Conservation (phyloP, 30 jellyfish, hydroid and myxozoan species). For the Cassiopea andromeda region DNA sequence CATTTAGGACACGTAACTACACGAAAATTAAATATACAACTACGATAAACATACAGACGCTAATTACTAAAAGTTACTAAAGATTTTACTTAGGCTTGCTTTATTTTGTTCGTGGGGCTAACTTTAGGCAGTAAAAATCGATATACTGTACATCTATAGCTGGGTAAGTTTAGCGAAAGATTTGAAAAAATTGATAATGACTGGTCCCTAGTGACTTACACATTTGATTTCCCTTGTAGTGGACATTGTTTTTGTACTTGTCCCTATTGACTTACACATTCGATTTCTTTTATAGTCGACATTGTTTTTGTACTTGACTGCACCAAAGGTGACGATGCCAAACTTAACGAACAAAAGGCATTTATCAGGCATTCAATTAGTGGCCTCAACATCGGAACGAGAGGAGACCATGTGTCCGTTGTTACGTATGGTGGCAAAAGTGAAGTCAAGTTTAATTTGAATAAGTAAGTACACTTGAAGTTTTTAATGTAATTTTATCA, state of each 20-base stretch:
- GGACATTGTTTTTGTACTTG: slow-evolving; percentile 33
- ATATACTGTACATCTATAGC: no score
- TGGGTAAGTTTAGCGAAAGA: no score
- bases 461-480: slow-evolving; percentile 19
- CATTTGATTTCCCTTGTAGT: neutral
- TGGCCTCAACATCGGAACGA: slow-evolving; percentile 58
- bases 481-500: no score
- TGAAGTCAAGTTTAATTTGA: slow-evolving; percentile 24
- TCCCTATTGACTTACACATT: neutral
- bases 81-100: no score
- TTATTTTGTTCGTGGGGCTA: no score
- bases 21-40: no score
- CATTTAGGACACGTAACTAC: no score
- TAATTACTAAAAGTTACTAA: no score
- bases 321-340: slow-evolving; percentile 35
- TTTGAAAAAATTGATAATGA: neutral
- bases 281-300: neutral
- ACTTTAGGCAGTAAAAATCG: no score
- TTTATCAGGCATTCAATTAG: slow-evolving; percentile 15
- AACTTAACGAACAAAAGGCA: slow-evolving; percentile 13
- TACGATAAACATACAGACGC: no score
- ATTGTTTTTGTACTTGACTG: slow-evolving; percentile 34
- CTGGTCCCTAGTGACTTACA: neutral
- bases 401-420: slow-evolving; percentile 47
- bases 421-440: slow-evolving; percentile 54